Base-by-base conservation (phyloP, 2,797 vertebrate species). In the Rhabdophis nuchalis region DNA sequence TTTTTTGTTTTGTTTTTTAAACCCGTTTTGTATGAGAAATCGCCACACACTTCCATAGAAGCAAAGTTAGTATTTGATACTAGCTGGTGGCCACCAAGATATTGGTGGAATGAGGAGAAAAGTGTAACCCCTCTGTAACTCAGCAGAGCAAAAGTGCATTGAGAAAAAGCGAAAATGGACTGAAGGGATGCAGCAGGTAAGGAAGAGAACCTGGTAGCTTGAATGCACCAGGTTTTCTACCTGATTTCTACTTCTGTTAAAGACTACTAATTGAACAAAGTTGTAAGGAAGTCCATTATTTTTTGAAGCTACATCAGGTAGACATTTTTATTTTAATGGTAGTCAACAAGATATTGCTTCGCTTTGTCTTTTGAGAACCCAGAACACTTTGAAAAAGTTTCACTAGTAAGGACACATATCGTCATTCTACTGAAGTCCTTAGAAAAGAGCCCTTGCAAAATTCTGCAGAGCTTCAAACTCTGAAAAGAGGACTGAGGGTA, bases 141-240 rank as follows among this genome's bases (percentile, higher is more conserved):
- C 57, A 87, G 32, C 36, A 68, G 36, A 77, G 50, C 57, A 60
- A 2, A 41, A 64, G 46, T 32, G 56, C 16, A 77, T 25, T 0
- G 8, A 89, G 58, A 9, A 60, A 89, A 41, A 85, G 29, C 82
- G 25, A 87, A 82, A 93, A 64, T 68, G 0, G 0, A 0, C 29
- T 58, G 82, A 87, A 23, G 68, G 25, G 50, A 87, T 91, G 41
- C 3, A 0, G 0, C 46, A 0, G 6, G 6, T 3, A 64, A 50
- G 54, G 53, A 52, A 60, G 41, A 77, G 53, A 90, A 92, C 32
- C 90, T 85, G n/a, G 32, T 89, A 32, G 5, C 36, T 41, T 58
- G 41, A 14, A 12, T 16, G 13, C 10, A 88, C 5, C 50, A 64
- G 13, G 10, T 64, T 53, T 41, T 85, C 41, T 27, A 18, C 53